phyloP scores from a whole-genome alignment of 1,140 invertebrate genomes.

The Popillia japonica region DNA sequence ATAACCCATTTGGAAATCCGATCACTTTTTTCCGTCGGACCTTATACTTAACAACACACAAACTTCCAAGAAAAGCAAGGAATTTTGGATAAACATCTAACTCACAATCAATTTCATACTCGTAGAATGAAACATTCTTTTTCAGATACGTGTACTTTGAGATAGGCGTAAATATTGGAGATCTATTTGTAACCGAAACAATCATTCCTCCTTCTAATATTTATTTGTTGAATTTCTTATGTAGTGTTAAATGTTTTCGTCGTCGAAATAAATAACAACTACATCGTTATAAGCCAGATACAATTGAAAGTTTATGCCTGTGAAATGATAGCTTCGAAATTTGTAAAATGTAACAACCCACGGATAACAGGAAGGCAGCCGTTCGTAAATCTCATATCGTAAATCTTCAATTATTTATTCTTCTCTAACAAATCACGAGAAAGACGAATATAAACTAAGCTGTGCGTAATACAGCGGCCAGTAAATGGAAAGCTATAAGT shows the following conservation, averaged over 20 bases:
- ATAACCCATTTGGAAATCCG: too few relatives aligned
- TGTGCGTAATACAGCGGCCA: background rate
- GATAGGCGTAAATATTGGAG: background rate
- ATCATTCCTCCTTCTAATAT: background rate
- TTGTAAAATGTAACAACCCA: background rate
- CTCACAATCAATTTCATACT: too few relatives aligned
- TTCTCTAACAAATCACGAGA: constrained; percentile 16
- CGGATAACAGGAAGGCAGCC: background rate
- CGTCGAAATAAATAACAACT: background rate
- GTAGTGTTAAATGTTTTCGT: background rate
- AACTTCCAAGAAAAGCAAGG: too few relatives aligned
- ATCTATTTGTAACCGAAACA: background rate
- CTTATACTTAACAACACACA: too few relatives aligned
- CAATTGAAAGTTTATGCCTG: background rate
- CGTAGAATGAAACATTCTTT: background rate
- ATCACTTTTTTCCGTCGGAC: too few relatives aligned
- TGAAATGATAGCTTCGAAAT: background rate
- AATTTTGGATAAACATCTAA: too few relatives aligned
- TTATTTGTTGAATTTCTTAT: background rate
- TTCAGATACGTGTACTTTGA: background rate
- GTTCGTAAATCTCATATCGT: background rate
- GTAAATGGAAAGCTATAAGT: background rate
- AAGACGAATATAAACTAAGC: constrained; percentile 18
- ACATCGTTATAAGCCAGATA: background rate
- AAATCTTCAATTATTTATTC: constrained; percentile 32